These are phyloP conservation scores for Sceloporus tristichus DNA, from an alignment of 2,113 vertebrate genomes.

Conservation along the genomic window DNA sequence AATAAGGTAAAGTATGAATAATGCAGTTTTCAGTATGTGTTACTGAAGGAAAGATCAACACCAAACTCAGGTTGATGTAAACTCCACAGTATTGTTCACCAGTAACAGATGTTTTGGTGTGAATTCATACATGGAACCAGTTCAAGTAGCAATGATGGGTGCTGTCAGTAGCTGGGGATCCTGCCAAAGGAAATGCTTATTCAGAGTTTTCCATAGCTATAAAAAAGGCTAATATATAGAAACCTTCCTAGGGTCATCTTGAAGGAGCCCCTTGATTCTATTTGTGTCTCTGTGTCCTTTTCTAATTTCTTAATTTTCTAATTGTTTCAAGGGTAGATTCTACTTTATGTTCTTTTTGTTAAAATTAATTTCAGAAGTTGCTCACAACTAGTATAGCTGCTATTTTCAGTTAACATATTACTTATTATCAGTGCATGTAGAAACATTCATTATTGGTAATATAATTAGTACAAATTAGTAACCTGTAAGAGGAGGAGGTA, in stretches of 20 bases:
- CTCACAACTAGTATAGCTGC: background rate
- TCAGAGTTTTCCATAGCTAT: conserved; percentile 28
- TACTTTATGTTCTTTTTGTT: background rate
- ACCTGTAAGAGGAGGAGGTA: background rate
- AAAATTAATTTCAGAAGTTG: background rate
- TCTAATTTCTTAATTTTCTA: background rate
- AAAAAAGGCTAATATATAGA: background rate
- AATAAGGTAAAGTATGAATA: too few relatives aligned
- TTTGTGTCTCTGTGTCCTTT: background rate
- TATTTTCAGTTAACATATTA: background rate
- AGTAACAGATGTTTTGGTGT: background rate
- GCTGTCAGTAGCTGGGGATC: conserved; percentile 4
- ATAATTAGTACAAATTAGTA: background rate
- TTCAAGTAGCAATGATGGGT: background rate
- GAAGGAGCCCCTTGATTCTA: background rate
- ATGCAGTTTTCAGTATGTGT: background rate
- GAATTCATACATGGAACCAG: background rate
- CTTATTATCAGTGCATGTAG: background rate
- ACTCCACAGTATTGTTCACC: accelerated
- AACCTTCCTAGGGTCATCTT: background rate
- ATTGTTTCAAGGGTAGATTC: background rate
- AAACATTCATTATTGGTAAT: background rate
- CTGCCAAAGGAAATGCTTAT: background rate
- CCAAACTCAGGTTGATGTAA: background rate
- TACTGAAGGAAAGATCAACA: too few relatives aligned